Evolutionary conservation across 2,113 vertebrate genomes (phyloP).

Genomic region (Pangasianodon gigas): DNA sequence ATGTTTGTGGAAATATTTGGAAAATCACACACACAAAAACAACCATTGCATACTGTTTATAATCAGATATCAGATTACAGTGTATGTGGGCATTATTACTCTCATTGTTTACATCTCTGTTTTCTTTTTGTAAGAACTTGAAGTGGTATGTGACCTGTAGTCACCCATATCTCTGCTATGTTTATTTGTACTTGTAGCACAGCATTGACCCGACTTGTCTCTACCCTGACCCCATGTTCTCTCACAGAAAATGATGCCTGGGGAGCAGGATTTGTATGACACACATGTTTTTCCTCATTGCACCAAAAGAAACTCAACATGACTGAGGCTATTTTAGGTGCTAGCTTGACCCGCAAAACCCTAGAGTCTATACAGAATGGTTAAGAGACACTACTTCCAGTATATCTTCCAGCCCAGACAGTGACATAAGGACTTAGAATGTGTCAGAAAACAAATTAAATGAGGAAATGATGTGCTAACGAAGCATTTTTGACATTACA

Average conservation of each 20-base stretch:
- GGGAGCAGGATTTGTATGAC: constrained; percentile 22
- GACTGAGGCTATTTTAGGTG: constrained; percentile 21
- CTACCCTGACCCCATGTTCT: constrained; percentile 32
- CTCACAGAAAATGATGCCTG: constrained; percentile 26
- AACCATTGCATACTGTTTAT: neutral
- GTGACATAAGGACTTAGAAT: constrained; percentile 20
- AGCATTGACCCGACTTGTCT: constrained; percentile 20
- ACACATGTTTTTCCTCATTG: neutral
- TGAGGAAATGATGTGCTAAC: constrained; percentile 11
- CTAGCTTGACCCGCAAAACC: neutral
- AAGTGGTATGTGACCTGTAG: constrained; percentile 16
- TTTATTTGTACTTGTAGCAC: constrained; percentile 24
- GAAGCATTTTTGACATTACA: constrained; percentile 4
- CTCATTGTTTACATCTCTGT: neutral
- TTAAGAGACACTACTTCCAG: constrained; percentile 17
- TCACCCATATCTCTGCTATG: constrained; percentile 18
- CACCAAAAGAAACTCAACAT: constrained; percentile 28
- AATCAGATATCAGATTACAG: neutral
- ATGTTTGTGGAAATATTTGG: neutral
- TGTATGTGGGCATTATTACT: neutral
- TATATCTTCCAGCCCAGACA: constrained; percentile 15
- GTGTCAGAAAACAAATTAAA: constrained; percentile 25
- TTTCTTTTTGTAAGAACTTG: neutral
- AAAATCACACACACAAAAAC: neutral
- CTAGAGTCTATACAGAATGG: neutral